Evolutionary conservation across 2,888 invertebrate species (phyloP), one percentile per base, ranked within the genome.

Genomic region (Drosophila leonis): DNA sequence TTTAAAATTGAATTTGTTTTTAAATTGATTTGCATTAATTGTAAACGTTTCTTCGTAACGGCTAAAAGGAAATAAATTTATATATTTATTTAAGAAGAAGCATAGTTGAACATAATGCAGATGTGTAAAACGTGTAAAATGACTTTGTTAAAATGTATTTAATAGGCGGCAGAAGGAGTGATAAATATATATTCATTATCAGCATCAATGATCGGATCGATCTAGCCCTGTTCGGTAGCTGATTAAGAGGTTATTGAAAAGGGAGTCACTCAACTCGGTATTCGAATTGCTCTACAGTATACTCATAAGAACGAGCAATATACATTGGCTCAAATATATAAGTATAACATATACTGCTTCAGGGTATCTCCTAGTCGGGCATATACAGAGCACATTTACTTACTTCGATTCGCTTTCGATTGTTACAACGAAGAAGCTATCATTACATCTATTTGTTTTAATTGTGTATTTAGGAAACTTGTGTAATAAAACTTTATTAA

Each of bases 391-490:
- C n/a, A 6, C 1, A 27, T 9, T 9, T 1, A 46, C 4, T 27
- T 20, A 5, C 3, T 15, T 27, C 46, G 15, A 8, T 8, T 48
- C 27, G 9, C 31, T 18, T 18, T 31, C 15, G 15, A 52, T 15
- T 35, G 15, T 24, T 5, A 37, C 35, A 24, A 10, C 15, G 20
- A 0, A n/a, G 12, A 9, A 24, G 20, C 7, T 7, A 39, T 33
- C 13, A 33, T 27, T 46, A 12, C 31, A 3, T 9, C 4, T 33
- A 27, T 42, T 62, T 35, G 13, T 12, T 10, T 44, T 27, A 41
- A 42, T 49, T 35, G 49, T 42, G n/a, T 51, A 4, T 15, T 66
- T 54, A 6, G 24, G n/a, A 37, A 51, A 68, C 20, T 52, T 35
- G 33, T 52, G 33, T 13, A 49, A 49, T 12, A 10, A 12, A 7